Evolutionary conservation across 2,888 invertebrate species (phyloP), one percentile per base, ranked within the genome.

Genomic region (Marasmarcha lunaedactyla): DNA sequence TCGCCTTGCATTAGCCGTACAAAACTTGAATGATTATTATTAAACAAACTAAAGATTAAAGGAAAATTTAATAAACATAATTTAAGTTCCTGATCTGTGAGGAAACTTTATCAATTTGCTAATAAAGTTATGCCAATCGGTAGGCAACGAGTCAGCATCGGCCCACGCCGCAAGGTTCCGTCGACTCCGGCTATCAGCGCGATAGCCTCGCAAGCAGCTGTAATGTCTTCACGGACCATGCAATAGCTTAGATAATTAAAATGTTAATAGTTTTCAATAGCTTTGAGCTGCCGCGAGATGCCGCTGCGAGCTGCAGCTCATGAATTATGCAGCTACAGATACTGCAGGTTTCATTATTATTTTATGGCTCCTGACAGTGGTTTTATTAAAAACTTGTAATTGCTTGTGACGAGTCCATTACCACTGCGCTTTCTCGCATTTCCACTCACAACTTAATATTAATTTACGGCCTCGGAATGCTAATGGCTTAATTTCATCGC

Each of bases 261-360:
- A 59, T 57, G 55, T 59, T 59, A 58, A 52, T 55, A 55, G 54
- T 55, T 41, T 42, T 42, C 41, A 41, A 43, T 43, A 40, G 40
- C 40, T 30, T 36, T 35, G 44, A 39, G 33, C 14, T 36, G n/a
- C 26, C 37, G 25, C 20, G 7, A 20, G 20, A 27, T 27, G 37
- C 14, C 33, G 37, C 27, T 20, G 30, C 10, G 30, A 30, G 30
- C 25, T 25, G 6, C 11, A 40, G 26, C 44, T 54, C 46, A 49
- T 55, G 52, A 52, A 56, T 56, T 46, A 52, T 52, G 48, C 41
- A 45, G 43, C 37, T 27, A 43, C 46, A 46, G 9, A 15, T 42
- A 42, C 39, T 46, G 33, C 42, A 42, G 38, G 36, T 38, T 42
- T 46, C 42, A 45, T 45, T 44, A 45, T 41, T 30, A 11, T 30